Conservation (phyloP, 2,113 vertebrate species). For the Sceloporus tristichus region DNA sequence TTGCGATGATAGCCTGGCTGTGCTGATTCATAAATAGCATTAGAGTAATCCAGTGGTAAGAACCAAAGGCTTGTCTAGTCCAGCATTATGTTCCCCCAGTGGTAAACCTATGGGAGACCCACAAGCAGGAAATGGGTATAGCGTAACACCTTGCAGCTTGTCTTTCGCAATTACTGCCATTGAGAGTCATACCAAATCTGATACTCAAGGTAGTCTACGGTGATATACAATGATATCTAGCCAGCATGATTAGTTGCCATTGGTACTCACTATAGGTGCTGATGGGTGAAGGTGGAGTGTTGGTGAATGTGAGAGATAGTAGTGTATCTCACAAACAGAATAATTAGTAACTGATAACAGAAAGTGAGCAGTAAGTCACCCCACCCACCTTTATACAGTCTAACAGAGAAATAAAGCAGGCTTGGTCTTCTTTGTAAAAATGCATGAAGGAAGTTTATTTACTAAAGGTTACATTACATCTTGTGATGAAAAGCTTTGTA, state of each 20-base stretch:
- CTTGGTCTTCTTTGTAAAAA: too few species aligned
- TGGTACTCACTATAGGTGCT: neutral
- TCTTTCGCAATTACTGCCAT: neutral
- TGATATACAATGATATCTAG: neutral
- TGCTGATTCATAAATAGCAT: neutral
- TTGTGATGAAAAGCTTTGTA: too few species aligned
- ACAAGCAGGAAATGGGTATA: neutral
- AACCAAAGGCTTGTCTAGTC: neutral
- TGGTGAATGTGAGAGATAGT: too few species aligned
- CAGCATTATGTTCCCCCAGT: neutral
- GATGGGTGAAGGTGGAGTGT: neutral
- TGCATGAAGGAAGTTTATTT: too few species aligned
- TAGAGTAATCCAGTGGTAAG: neutral
- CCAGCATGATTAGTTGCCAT: neutral
- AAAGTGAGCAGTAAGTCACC: too few species aligned
- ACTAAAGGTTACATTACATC: too few species aligned
- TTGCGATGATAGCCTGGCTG: neutral
- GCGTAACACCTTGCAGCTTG: too few species aligned
- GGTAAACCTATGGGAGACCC: neutral
- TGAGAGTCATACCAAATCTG: neutral
- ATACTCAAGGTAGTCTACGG: neutral
- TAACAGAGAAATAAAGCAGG: too few species aligned
- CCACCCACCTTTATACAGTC: too few species aligned
- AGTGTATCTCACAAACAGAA: too few species aligned
- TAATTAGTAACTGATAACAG: too few species aligned